Evolutionary conservation across 2,797 vertebrate species (phyloP), one percentile per base, ranked within the genome.

Genomic region (Crossoptilon crossoptilon): DNA sequence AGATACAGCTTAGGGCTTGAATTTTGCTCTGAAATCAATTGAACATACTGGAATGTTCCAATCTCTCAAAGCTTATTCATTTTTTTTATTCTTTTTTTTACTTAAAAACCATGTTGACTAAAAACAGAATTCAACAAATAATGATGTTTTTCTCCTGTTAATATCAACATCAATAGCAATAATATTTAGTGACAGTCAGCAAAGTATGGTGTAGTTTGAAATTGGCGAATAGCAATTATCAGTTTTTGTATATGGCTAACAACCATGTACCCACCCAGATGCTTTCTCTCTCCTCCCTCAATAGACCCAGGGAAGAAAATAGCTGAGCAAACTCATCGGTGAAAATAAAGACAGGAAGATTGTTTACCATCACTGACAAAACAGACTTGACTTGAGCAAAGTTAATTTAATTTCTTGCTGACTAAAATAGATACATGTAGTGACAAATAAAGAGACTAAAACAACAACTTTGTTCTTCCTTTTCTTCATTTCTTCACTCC

Each of bases 1-100:
- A 19, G 12, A 10, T 85, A 37, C 14, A 0, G 0, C 10, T 48
- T 62, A 68, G 12, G 27, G 9, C 19, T 76, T 1, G 0, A 69
- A 53, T 29, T 74, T 59, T 85, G 18, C 17, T 44, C 24, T 53
- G 60, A 76, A 74, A 76, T 56, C 24, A 39, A 77, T 72, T 18
- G 41, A 88, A 49, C 5, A 19, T 5, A 1, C 37, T 37, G 79
- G 14, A 89, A 66, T 19, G 31, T 0, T 66, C 14, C 23, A 58
- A 4, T 4, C 3, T 26, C 43, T 80, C 21, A 62, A 62, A 73
- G 11, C 2, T 53, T 66, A 41, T 44, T 44, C 13, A 29, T 4
- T 22, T 48, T 9, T 51, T 49, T 48, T 48, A 11, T 46, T 46
- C 21, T 21, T 66, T 39, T 39, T 82, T 49, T 64, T 39, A 56